phyloP scores from a whole-genome alignment of 2,113 vertebrate species.

The Galbula dea region DNA sequence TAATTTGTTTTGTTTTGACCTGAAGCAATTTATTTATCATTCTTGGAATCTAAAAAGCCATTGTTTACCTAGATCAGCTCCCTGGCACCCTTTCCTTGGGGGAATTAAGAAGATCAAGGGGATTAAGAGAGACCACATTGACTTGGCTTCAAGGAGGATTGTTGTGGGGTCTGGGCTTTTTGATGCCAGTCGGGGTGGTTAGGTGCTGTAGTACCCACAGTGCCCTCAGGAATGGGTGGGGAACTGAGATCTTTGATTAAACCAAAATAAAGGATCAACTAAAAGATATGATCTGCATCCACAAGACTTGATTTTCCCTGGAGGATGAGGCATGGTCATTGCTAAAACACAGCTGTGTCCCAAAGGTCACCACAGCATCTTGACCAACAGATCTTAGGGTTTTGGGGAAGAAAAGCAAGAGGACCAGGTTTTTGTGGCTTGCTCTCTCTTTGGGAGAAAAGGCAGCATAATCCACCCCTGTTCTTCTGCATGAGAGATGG shows the following conservation, averaged over 20 bases:
- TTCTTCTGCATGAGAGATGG: neutral
- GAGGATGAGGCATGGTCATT: neutral
- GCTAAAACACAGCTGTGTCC: neutral
- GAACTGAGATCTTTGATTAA: neutral
- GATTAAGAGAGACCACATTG: neutral
- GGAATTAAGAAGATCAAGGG: constrained; percentile 24
- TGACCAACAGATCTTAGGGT: neutral
- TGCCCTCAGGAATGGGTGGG: neutral
- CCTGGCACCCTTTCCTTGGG: neutral
- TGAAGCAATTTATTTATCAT: constrained; percentile 39
- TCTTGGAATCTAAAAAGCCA: neutral
- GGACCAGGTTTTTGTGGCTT: neutral
- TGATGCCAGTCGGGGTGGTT: neutral
- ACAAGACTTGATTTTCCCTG: neutral
- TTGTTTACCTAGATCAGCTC: constrained; percentile 31
- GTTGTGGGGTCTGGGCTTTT: neutral
- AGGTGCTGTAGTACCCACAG: neutral
- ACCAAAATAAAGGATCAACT: neutral
- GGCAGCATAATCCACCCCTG: neutral
- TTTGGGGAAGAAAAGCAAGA: neutral
- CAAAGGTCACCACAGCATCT: neutral
- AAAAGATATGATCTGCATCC: neutral
- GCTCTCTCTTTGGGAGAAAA: neutral
- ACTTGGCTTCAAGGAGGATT: neutral
- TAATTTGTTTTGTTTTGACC: constrained; percentile 33